Conservation (phyloP, 2,797 vertebrate species). For the Betta splendens region DNA sequence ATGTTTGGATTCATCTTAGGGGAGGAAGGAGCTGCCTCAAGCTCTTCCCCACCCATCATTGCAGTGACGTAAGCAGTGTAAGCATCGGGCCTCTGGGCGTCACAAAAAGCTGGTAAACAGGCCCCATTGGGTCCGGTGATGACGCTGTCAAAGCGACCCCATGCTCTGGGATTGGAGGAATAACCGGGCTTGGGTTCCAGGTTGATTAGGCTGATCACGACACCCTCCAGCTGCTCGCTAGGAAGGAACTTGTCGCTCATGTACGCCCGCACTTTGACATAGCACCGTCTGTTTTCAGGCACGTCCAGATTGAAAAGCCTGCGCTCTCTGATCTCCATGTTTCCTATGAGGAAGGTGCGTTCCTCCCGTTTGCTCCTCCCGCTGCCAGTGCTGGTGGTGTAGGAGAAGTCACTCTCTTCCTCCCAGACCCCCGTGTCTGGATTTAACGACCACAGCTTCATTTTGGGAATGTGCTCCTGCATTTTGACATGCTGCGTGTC, state of each 20-base stretch:
- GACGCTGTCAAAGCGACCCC: slow-evolving; percentile 97
- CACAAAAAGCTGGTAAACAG: slow-evolving; percentile 96
- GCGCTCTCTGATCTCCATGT: slow-evolving; percentile 93
- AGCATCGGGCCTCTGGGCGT: slow-evolving; percentile 84
- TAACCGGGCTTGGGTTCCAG: slow-evolving; percentile 92
- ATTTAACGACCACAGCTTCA: slow-evolving; percentile 96
- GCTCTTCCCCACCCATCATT: slow-evolving; percentile 92
- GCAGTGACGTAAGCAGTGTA: slow-evolving; percentile 93
- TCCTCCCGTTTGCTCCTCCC: slow-evolving; percentile 90
- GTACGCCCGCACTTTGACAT: slow-evolving; percentile 94
- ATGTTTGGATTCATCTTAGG: slow-evolving; percentile 87
- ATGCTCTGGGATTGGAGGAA: slow-evolving; percentile 91
- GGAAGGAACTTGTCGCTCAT: slow-evolving; percentile 92
- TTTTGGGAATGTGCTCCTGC: slow-evolving; percentile 88
- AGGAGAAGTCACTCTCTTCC: slow-evolving; percentile 85
- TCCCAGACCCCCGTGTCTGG: slow-evolving; percentile 93
- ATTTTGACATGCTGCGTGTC: slow-evolving; percentile 89
- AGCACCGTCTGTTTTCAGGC: slow-evolving; percentile 94
- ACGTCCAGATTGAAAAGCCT: slow-evolving; percentile 97
- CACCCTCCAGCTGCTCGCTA: slow-evolving; percentile 91
- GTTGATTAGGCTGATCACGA: slow-evolving; percentile 92
- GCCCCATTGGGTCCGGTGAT: slow-evolving; percentile 93
- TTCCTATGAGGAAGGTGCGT: slow-evolving; percentile 94
- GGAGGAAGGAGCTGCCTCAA: slow-evolving; percentile 91
- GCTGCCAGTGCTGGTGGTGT: slow-evolving; percentile 44